Evolutionary conservation across 2,888 invertebrate species (phyloP), one percentile per base, ranked within the genome.

Genomic region (Rosalia funebris): DNA sequence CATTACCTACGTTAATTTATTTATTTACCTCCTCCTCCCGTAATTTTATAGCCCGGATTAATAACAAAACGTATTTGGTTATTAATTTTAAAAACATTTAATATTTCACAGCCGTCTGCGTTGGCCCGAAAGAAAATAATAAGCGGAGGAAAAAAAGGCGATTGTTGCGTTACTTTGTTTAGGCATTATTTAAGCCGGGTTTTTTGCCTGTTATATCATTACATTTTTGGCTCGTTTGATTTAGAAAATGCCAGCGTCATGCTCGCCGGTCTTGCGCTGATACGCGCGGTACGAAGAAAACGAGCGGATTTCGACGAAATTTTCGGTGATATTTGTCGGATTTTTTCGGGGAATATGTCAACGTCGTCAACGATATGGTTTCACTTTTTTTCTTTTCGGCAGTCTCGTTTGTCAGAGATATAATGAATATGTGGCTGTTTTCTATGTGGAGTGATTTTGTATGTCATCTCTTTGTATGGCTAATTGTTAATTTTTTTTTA

Each of bases 201-300:
- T 34, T 34, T 34, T 34, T 34, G 34, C 34, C 34, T 34, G 34
- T 34, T 34, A 34, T 34, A 34, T 34, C 34, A 34, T 34, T 34
- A 34, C 2, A 34, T 7, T 34, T 34, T 11, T 7, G 11, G 2
- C 10, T 34, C 34, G 34, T 5, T 34, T n/a, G 34, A n/a, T n/a
- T n/a, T 3, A 7, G 34, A 34, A 34, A 34, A 34, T 7, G 7
- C 10, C 10, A 5, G 10, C 34, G 34, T 34, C 34, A 34, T n/a
- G 34, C 11, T n/a, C 5, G 25, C 7, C 25, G 25, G 7, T n/a
- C 25, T 3, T 25, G 7, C 25, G 25, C 25, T 25, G 25, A n/a
- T n/a, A n/a, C n/a, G n/a, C n/a, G n/a, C n/a, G n/a, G n/a, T n/a
- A n/a, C n/a, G n/a, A n/a, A n/a, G n/a, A n/a, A n/a, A n/a, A n/a